phyloP scores from a whole-genome alignment of 2,113 vertebrate genomes.

The Coryphaenoides rupestris region DNA sequence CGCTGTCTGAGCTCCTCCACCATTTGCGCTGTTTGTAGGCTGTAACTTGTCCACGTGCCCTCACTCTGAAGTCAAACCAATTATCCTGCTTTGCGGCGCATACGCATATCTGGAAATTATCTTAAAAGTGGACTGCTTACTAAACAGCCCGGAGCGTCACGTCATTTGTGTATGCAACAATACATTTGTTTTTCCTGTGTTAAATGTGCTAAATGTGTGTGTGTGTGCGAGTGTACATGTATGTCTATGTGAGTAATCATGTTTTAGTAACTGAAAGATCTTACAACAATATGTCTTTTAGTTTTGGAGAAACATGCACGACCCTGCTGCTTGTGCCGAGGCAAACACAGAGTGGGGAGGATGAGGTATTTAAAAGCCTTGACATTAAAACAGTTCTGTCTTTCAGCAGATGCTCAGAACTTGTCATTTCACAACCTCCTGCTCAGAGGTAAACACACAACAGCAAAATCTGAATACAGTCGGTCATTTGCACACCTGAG shows the following conservation, averaged over 20 bases:
- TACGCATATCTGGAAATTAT: constrained; percentile 35
- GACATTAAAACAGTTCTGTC: constrained; percentile 34
- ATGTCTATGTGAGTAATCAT: constrained; percentile 41
- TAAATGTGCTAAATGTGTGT: constrained; percentile 4
- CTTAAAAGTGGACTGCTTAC: constrained; percentile 40
- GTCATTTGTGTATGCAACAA: constrained; percentile 52
- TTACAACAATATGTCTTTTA: constrained; percentile 38
- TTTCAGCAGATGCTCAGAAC: constrained; percentile 34
- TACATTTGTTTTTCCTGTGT: constrained; percentile 30
- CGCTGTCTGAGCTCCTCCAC: neutral
- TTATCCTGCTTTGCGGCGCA: constrained; percentile 45
- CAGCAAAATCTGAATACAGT: too few relatives aligned
- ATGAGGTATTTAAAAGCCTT: constrained; percentile 21
- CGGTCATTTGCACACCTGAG: neutral
- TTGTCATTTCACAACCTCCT: constrained; percentile 31
- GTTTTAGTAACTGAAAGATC: constrained; percentile 45
- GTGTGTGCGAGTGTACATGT: constrained; percentile 29
- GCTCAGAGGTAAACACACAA: constrained; percentile 19
- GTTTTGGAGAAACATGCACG: constrained; percentile 35
- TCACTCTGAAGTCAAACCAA: constrained; percentile 49
- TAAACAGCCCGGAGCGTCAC: constrained; percentile 57
- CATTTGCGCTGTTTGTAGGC: constrained; percentile 16
- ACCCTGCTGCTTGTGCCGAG: neutral
- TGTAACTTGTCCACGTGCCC: constrained; percentile 24
- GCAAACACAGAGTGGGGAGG: neutral